These are phyloP conservation scores for Euura saliciscinereae DNA, from an alignment of 1,140 invertebrate species.

Conservation along the genomic window DNA sequence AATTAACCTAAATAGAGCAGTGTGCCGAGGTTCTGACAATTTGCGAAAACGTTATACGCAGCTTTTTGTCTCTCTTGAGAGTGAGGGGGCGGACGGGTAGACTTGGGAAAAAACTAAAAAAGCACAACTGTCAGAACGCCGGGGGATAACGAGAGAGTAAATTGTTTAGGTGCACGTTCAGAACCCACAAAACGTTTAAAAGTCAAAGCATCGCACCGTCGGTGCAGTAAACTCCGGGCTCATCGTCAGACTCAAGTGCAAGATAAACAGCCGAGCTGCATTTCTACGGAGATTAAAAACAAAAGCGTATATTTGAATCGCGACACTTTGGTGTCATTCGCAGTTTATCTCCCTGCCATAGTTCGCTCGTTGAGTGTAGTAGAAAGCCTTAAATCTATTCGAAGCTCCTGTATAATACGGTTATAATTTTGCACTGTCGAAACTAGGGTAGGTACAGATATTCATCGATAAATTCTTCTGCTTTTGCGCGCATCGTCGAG, in stretches of 20 bases:
- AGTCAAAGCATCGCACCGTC: no score
- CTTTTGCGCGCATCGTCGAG: background rate
- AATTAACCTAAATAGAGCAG: background rate
- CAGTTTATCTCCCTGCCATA: no score
- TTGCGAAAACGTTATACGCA: background rate
- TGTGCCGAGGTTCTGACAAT: background rate
- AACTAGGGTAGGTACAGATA: background rate
- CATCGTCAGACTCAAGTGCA: background rate
- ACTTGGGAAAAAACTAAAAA: background rate
- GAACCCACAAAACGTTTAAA: no score
- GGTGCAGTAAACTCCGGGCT: no score
- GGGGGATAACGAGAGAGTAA: background rate
- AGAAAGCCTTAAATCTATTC: no score
- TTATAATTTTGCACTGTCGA: background rate
- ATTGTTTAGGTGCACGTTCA: background rate
- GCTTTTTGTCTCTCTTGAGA: slow-evolving; percentile 1
- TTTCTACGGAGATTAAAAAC: no score
- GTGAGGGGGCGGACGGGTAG: background rate
- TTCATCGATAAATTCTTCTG: background rate
- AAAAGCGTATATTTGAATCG: no score
- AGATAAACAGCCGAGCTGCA: no score
- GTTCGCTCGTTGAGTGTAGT: no score
- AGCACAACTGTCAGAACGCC: background rate
- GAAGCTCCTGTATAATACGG: background rate
- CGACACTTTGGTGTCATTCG: no score